phyloP scores from a whole-genome alignment of 2,797 vertebrate species.

The Anguilla anguilla region DNA sequence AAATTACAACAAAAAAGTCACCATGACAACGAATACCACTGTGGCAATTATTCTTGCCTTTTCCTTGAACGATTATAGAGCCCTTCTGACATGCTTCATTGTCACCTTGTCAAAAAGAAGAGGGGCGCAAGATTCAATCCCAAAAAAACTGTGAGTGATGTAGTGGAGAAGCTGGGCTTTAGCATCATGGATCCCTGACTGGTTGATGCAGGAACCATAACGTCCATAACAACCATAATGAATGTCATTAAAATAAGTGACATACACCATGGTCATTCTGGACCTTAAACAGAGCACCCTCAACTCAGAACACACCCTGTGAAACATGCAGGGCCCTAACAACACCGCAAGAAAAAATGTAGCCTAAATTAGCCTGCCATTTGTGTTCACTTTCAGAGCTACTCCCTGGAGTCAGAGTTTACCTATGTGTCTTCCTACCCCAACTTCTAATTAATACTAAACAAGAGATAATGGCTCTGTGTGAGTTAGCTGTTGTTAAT shows the following conservation, averaged over 20 bases:
- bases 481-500: neutral
- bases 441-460: slow-evolving; percentile 19
- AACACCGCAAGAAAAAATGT: neutral
- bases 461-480: neutral
- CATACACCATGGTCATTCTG: neutral
- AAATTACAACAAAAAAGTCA: neutral
- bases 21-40: neutral
- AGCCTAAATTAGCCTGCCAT: neutral
- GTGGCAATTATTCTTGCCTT: neutral
- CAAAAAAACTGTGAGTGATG: neutral
- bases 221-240: neutral
- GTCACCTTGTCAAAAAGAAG: neutral
- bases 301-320: neutral
- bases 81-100: neutral
- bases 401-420: neutral
- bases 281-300: neutral
- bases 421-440: neutral
- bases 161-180: neutral
- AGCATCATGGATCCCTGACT: neutral
- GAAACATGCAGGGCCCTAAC: neutral
- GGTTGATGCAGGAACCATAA: neutral
- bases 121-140: neutral
- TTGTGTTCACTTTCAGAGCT: neutral
- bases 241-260: neutral
- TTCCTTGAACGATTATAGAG: neutral